A percentile compares a stretch with the other conserved stretches of the same genome.
phyloP scores from a whole-genome alignment of 2,113 vertebrate genomes.

The Ciconia maguari region DNA sequence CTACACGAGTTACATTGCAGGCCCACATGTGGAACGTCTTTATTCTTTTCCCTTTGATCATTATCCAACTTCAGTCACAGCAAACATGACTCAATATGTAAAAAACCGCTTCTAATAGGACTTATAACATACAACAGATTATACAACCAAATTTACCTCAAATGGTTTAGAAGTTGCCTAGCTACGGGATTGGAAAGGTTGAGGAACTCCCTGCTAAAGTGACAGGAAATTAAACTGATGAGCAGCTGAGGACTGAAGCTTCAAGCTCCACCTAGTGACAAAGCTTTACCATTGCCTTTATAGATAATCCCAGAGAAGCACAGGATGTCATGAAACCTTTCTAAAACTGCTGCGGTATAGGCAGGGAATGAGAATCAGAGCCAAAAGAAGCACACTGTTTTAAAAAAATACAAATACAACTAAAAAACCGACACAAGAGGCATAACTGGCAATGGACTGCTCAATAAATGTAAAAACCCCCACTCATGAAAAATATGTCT shows the following conservation, averaged over 20 bases:
- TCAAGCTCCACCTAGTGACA: constrained; percentile 60
- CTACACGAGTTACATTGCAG: not conserved
- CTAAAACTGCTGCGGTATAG: not conserved
- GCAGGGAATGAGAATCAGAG: not conserved
- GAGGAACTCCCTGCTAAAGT: constrained; percentile 21
- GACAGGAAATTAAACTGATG: constrained; percentile 3
- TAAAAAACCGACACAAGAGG: not conserved
- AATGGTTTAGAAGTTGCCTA: constrained; percentile 60
- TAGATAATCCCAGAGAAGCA: not conserved
- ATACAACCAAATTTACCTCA: constrained; percentile 51
- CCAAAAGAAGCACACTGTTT: not conserved
- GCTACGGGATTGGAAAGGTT: constrained; percentile 31
- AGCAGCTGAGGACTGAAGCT: not conserved
- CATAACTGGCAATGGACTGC: not conserved
- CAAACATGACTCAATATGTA: constrained; percentile 54
- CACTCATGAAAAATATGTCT: not conserved
- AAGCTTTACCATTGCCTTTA: not conserved
- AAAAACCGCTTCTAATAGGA: not conserved
- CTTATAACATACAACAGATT: constrained; percentile 36
- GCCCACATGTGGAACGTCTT: constrained; percentile 29
- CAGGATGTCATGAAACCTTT: not conserved
- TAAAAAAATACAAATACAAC: not conserved
- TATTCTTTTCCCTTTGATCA: constrained; percentile 50
- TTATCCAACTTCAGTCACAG: constrained; percentile 44
- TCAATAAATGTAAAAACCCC: not conserved